phyloP scores from a whole-genome alignment of 2,888 invertebrate species.

The Diloba caeruleocephala region DNA sequence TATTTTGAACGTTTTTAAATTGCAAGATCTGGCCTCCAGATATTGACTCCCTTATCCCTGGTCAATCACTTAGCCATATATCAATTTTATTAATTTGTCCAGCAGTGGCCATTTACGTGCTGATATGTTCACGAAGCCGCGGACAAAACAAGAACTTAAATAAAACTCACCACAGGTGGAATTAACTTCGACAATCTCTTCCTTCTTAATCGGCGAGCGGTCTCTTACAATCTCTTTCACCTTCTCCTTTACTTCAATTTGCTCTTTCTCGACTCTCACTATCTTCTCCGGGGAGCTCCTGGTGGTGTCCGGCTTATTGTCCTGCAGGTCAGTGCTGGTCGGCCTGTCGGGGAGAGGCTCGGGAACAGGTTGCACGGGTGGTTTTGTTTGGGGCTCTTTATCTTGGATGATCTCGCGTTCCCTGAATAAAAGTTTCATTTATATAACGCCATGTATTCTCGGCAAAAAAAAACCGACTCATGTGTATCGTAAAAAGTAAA shows the following conservation, averaged over 20 bases:
- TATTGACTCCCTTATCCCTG: too few species aligned
- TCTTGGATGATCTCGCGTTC: conserved; percentile 67
- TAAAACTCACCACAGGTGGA: conserved; percentile 78
- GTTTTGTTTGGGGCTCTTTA: conserved; percentile 41
- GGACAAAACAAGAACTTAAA: not conserved
- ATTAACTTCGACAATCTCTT: conserved; percentile 72
- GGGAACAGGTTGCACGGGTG: not conserved
- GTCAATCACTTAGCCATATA: too few species aligned
- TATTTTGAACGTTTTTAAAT: too few species aligned
- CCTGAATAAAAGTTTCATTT: conserved; percentile 48
- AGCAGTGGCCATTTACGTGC: too few species aligned
- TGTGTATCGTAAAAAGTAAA: too few species aligned
- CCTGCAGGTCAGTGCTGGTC: conserved; percentile 32
- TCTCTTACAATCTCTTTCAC: conserved; percentile 55
- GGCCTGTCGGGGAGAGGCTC: conserved; percentile 30
- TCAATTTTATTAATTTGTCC: too few species aligned
- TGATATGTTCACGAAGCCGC: too few species aligned
- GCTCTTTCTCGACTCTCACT: conserved; percentile 8
- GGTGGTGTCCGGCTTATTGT: conserved; percentile 68
- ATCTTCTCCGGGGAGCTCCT: conserved; percentile 52
- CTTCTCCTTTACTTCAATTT: conserved; percentile 6
- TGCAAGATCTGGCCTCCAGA: too few species aligned
- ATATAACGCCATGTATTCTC: not conserved
- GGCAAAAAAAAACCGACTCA: too few species aligned
- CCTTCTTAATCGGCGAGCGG: conserved; percentile 61